Base-by-base conservation (phyloP, 1,140 invertebrate genomes). In the Scaptodrosophila lebanonensis region DNA sequence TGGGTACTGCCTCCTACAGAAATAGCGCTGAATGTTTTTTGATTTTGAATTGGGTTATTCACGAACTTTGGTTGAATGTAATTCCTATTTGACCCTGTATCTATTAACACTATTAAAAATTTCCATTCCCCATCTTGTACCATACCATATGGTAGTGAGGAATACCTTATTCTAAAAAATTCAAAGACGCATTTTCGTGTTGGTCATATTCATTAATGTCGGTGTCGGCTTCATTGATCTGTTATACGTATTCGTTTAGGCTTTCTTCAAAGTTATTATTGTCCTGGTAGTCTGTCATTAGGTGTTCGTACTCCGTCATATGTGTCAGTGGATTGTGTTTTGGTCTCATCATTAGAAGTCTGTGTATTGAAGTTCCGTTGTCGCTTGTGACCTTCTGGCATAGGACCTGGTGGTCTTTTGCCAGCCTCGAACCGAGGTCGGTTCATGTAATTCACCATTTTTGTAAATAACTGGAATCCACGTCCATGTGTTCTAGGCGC, bases 131-230 rank as follows among this genome's bases (percentile, higher is more conserved):
- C 43, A 38, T 51, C 39, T 11, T 50, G 20, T 20, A 42, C 30
- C n/a, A 50, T 51, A 16, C 54, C 30, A 25, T 62, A 62, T 11
- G 59, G 44, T 13, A 62, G 39, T 11, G 59, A 62, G 38, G 53
- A 63, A 25, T 25, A 18, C 3, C n/a, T n/a, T n/a, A n/a, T n/a
- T n/a, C n/a, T n/a, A n/a, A n/a, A n/a, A n/a, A n/a, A n/a, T n/a
- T n/a, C n/a, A n/a, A n/a, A n/a, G n/a, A n/a, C n/a, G n/a, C n/a
- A n/a, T n/a, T n/a, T n/a, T n/a, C n/a, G n/a, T n/a, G n/a, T n/a
- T n/a, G n/a, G n/a, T n/a, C n/a, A n/a, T n/a, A n/a, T n/a, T n/a
- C n/a, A n/a, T n/a, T n/a, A n/a, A n/a, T n/a, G n/a, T n/a, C n/a
- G n/a, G n/a, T n/a, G n/a, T n/a, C n/a, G n/a, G n/a, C n/a, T n/a